Evolutionary conservation across 1,140 invertebrate genomes (phyloP).

Genomic region (Rhynchophorus ferrugineus): DNA sequence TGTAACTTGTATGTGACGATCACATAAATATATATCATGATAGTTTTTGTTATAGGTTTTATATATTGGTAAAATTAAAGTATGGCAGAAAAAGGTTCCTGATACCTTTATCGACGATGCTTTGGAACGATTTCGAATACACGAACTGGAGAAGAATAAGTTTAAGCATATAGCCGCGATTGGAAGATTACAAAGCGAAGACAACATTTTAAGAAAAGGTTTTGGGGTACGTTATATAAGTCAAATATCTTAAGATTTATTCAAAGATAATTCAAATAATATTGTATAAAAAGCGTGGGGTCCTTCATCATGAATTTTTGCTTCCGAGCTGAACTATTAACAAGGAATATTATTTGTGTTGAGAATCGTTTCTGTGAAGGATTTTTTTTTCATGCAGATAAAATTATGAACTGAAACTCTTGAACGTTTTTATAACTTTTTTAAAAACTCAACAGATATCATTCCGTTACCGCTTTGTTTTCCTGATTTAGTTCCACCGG

Average conservation of each 20-base stretch:
- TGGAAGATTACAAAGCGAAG: constrained; percentile 31
- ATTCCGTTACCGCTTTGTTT: no score
- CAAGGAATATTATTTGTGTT: no score
- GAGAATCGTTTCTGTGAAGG: no score
- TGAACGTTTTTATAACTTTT: no score
- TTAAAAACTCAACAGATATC: no score
- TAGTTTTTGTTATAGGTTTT: constrained; percentile 55
- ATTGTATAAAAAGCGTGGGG: no score
- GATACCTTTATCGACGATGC: constrained; percentile 86
- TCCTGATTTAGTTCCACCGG: no score
- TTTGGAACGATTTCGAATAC: constrained; percentile 70
- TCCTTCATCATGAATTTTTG: no score
- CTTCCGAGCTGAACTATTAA: no score
- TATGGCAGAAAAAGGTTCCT: constrained; percentile 76
- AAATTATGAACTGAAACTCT: no score
- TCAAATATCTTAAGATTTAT: constrained; percentile 1
- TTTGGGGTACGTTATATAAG: constrained; percentile 24
- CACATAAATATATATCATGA: not conserved
- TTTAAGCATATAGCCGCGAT: constrained; percentile 26
- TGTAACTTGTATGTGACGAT: not conserved
- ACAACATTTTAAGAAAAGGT: constrained; percentile 27
- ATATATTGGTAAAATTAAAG: constrained; percentile 81
- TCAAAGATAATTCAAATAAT: no score
- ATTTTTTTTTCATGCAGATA: no score
- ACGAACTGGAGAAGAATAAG: constrained; percentile 51